Evolutionary conservation across 2,888 invertebrate genomes (phyloP), one percentile per base, ranked within the genome.

Genomic region (Rhaphigaster nebulosa): DNA sequence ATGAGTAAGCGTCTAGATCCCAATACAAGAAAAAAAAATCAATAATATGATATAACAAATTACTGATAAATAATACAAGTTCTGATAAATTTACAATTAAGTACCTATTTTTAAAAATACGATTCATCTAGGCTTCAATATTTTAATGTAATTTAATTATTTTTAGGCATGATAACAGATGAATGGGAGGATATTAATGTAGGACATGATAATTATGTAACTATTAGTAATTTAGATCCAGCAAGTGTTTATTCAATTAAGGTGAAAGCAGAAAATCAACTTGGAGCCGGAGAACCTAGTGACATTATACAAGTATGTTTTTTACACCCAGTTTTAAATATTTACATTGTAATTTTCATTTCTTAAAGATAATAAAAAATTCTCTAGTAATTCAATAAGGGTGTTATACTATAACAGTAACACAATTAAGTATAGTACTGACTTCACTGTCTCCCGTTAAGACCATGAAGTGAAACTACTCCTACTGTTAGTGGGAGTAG

Each of bases 201-300:
- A 52, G 92, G 91, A 65, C 91, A 91, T 50, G 92, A 93, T 92
- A 93, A 91, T 92, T 93, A 90, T 3, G 93, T 93, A 54, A 93
- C 93, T 0, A 92, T 94, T 12, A 92, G 92, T 8, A 93, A 93
- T 90, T 93, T 95, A 23, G 93, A 93, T 38, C 94, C 94, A 3
- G 93, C 94, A 3, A 94, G 93, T 88, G 92, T 93, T 23, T 94
- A 94, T 92, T 93, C 94, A 84, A 93, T 94, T 70, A 92, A 94
- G 50, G 93, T 94, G 13, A 92, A 93, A 88, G 94, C 94, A 13
- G 93, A 94, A 90, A 95, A 95, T 92, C 93, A 94, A 70, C 93
- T 95, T 18, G 94, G 94, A 6, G 93, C 93, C 80, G 94, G 94
- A 91, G 93, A 93, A 80, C 93, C 94, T 0, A 94, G 94, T 92